phyloP scores from a whole-genome alignment of 2,888 invertebrate genomes.

The Scelioninae gen. 1 region DNA sequence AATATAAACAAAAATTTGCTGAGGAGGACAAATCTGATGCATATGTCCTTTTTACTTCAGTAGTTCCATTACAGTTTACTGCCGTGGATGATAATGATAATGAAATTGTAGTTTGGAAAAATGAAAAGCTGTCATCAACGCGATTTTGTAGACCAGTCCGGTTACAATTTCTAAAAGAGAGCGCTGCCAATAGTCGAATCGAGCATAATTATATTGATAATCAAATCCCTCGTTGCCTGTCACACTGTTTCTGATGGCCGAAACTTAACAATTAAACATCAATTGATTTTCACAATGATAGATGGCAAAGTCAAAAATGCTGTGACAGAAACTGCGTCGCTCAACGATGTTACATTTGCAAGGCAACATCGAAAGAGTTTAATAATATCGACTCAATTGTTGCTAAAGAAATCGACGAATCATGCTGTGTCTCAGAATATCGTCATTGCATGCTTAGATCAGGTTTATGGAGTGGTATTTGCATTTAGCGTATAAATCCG shows the following conservation, averaged over 20 bases:
- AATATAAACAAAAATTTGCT: conserved; percentile 18
- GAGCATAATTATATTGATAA: conserved; percentile 40
- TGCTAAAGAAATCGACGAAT: conserved; percentile 19
- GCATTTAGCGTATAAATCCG: conserved; percentile 9
- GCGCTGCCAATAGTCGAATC: not conserved
- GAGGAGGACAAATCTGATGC: conserved; percentile 21
- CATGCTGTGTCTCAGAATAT: not conserved
- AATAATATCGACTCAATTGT: conserved; percentile 56
- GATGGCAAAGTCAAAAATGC: conserved; percentile 61
- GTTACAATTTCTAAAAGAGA: conserved; percentile 26
- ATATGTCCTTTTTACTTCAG: conserved; percentile 4
- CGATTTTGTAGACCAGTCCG: conserved; percentile 1
- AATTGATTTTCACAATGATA: conserved; percentile 59
- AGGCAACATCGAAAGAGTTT: conserved; percentile 62
- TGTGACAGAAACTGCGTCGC: conserved; percentile 54
- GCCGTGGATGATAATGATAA: not conserved
- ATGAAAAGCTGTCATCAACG: conserved; percentile 11
- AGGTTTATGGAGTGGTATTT: conserved; percentile 5
- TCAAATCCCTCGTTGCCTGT: conserved; percentile 41
- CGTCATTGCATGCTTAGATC: conserved; percentile 8
- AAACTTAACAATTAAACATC: conserved; percentile 21
- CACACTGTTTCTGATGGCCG: not conserved
- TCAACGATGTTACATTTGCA: conserved; percentile 68
- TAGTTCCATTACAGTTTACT: conserved; percentile 13
- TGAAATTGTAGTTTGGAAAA: conserved; percentile 13